A percentile compares a stretch with the other conserved stretches of the same genome.
Conservation (phyloP, 1,140 invertebrate species). For the Aricia agestis region DNA sequence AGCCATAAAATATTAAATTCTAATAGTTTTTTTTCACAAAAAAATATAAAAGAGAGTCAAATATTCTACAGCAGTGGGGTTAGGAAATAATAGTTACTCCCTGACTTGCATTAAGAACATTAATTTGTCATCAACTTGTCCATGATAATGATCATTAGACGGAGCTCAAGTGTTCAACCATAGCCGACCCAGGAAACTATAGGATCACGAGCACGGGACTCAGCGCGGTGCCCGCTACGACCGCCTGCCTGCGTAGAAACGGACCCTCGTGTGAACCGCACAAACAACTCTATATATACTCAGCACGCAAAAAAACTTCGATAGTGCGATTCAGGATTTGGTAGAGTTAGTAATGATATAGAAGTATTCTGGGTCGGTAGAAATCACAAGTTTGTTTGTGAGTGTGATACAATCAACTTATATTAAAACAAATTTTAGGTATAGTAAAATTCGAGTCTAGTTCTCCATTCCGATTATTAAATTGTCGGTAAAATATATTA, state of each 20-base stretch:
- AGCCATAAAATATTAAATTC: too few species aligned
- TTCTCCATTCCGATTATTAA: too few species aligned
- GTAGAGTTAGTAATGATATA: neutral
- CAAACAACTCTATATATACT: conserved; percentile 27
- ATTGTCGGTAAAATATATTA: too few species aligned
- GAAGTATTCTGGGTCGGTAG: too few species aligned
- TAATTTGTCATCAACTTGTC: conserved; percentile 5
- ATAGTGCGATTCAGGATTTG: conserved; percentile 32
- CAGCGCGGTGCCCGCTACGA: conserved; percentile 23
- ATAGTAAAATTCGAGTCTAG: too few species aligned
- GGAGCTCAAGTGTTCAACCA: conserved; percentile 8
- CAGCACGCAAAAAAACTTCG: conserved; percentile 29
- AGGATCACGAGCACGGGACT: conserved; percentile 19
- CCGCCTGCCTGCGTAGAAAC: conserved; percentile 35
- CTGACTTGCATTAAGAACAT: conserved; percentile 2
- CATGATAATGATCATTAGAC: neutral
- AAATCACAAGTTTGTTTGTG: too few species aligned
- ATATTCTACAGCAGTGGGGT: conserved; percentile 35
- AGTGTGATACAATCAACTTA: too few species aligned
- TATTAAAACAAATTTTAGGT: too few species aligned
- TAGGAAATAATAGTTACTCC: conserved; percentile 24
- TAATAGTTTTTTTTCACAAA: too few species aligned
- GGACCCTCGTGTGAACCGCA: conserved; percentile 20
- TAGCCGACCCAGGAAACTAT: conserved; percentile 6
- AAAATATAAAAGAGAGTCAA: conserved; percentile 32